These are phyloP conservation scores for Zootermopsis nevadensis DNA, from an alignment of 2,888 invertebrate species.

Conservation along the genomic window DNA sequence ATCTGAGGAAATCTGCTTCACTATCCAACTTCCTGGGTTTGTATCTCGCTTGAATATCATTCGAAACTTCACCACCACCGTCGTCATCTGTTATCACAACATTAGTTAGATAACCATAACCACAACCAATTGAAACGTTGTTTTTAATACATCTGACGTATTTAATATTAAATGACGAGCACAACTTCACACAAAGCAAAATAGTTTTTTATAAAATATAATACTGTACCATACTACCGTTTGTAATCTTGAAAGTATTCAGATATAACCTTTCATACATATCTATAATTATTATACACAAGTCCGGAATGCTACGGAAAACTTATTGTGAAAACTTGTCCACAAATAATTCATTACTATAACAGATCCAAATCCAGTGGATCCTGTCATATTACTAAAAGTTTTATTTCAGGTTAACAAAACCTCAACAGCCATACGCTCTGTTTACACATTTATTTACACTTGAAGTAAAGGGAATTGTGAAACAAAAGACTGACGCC, in stretches of 20 bases:
- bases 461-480: slow-evolving; percentile 43
- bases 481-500: slow-evolving; percentile 49
- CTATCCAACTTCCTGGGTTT: not conserved
- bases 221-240: not conserved
- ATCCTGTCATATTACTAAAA: not conserved
- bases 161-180: not conserved
- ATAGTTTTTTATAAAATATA: not conserved
- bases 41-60: not conserved
- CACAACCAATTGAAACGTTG: too few species aligned
- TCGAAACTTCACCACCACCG: not conserved
- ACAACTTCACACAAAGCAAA: not conserved
- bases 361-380: not conserved
- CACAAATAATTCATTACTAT: not conserved
- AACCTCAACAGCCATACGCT: not conserved
- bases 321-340: not conserved
- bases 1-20: not conserved
- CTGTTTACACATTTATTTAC: slow-evolving; percentile 36
- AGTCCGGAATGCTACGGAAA: not conserved
- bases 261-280: not conserved
- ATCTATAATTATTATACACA: not conserved
- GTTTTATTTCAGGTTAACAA: not conserved
- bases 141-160: not conserved
- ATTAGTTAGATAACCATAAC: not conserved
- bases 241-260: not conserved
- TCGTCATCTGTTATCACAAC: not conserved